Evolutionary conservation across 2,888 invertebrate genomes (phyloP).

Genomic region (Polyommatus icarus): DNA sequence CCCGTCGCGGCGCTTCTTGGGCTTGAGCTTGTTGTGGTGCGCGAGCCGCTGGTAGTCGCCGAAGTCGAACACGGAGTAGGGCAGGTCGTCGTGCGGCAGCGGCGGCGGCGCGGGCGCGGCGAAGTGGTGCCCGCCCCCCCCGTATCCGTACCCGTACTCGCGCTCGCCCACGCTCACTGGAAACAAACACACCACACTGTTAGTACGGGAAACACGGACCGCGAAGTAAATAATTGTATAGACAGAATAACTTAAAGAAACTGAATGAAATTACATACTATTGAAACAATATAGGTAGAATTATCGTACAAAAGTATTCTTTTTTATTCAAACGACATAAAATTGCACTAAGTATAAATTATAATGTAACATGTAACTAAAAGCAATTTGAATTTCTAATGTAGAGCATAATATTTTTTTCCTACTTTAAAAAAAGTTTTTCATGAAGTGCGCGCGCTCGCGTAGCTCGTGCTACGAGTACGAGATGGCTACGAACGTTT

Average conservation of each 20-base stretch:
- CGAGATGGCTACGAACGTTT: not conserved
- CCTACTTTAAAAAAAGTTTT: too few species aligned
- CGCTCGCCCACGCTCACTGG: conserved; percentile 70
- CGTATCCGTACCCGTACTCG: conserved; percentile 67
- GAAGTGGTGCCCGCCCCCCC: conserved; percentile 78
- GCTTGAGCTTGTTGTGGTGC: conserved; percentile 91
- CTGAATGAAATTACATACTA: too few species aligned
- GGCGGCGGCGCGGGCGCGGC: conserved; percentile 82
- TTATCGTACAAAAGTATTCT: too few species aligned
- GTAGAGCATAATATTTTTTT: not conserved
- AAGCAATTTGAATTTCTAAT: not conserved
- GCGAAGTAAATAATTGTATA: too few species aligned
- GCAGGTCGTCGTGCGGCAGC: conserved; percentile 87
- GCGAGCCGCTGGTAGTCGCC: conserved; percentile 87
- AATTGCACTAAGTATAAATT: too few species aligned
- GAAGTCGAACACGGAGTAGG: conserved; percentile 93
- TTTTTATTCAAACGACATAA: too few species aligned
- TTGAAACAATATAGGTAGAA: too few species aligned
- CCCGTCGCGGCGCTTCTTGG: conserved; percentile 87
- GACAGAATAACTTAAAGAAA: too few species aligned
- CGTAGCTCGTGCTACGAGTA: not conserved
- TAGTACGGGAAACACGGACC: not conserved
- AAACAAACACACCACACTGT: conserved; percentile 39
- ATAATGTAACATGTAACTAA: too few species aligned
- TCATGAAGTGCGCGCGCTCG: not conserved